Evolutionary conservation across 2,888 invertebrate species (phyloP), one percentile per base, ranked within the genome.

Genomic region (Macaria notata): DNA sequence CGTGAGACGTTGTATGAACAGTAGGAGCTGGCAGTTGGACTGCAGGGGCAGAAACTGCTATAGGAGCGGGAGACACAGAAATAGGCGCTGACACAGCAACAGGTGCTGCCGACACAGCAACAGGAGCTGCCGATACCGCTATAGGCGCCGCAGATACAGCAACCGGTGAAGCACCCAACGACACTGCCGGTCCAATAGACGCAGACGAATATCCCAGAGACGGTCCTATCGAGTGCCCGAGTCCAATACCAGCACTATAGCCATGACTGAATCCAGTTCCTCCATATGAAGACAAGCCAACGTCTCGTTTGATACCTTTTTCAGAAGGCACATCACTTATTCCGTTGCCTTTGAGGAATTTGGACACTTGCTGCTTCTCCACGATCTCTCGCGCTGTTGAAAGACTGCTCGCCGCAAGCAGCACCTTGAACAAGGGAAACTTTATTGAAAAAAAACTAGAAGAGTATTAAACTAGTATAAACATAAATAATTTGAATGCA

Each of bases 281-380:
- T 8, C 59, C 59, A 9, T 47, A 54, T 19, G 50, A 63, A 45
- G 31, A 49, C 39, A 49, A 41, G 42, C 51, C 64, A 38, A 87
- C 82, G 43, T 84, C 83, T 57, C 90, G 75, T 66, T 90, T 91
- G 9, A 84, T 78, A 0, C 81, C 84, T 58, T 89, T 90, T 0
- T 77, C 85, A 4, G 82, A 66, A 3, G 71, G 54, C 8, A 73
- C 67, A n/a, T 88, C 87, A 56, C 84, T 87, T 31, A 89, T 84
- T 7, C 87, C 88, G 41, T 83, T 81, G 19, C 65, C 70, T 59
- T 84, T 81, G 38, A 89, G 72, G 4, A 88, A 69, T 57, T 86
- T 78, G 38, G 89, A 88, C 42, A 88, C 66, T 65, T 83, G 84
- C 4, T 78, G 59, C 71, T 86, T 83, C 3, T 61, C 56, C 29